Conservation (phyloP, 2,113 vertebrate genomes). For the Hassar affinis region DNA sequence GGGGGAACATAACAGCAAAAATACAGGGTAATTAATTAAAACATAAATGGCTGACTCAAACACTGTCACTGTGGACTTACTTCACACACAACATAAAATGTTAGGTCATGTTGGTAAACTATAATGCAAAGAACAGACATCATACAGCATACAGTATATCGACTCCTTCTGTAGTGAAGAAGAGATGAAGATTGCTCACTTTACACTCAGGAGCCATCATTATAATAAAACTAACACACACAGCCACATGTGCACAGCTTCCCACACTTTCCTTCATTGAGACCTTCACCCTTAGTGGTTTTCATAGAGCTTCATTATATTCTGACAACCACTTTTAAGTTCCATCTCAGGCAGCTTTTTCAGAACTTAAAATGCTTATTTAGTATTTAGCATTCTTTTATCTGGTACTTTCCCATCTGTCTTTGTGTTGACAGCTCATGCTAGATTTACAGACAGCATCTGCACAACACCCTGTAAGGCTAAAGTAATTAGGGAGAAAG, state of each 20-base stretch:
- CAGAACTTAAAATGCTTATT: slow-evolving; percentile 51
- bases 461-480: slow-evolving; percentile 27
- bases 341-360: slow-evolving; percentile 36
- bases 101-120: too few species aligned
- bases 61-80: too few species aligned
- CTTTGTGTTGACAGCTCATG: slow-evolving; percentile 46
- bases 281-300: slow-evolving; percentile 24
- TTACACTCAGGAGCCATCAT: too few species aligned
- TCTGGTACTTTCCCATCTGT: slow-evolving; percentile 50
- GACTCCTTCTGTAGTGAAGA: too few species aligned
- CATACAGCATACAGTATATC: too few species aligned
- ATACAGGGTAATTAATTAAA: too few species aligned
- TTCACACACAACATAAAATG: too few species aligned
- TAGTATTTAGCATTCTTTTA: slow-evolving; percentile 54
- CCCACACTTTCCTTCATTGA: slow-evolving; percentile 3
- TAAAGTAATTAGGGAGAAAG: slow-evolving; percentile 38
- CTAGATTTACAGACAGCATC: slow-evolving; percentile 36
- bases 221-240: background rate
- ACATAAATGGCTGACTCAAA: too few species aligned
- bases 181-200: too few species aligned
- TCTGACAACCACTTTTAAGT: slow-evolving; percentile 42
- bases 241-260: slow-evolving; percentile 6
- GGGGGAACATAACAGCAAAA: too few species aligned
- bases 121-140: too few species aligned
- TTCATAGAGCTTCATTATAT: slow-evolving; percentile 33